Evolutionary conservation across 2,797 vertebrate genomes (phyloP).

Genomic region (Gymnopithys bicolor): DNA sequence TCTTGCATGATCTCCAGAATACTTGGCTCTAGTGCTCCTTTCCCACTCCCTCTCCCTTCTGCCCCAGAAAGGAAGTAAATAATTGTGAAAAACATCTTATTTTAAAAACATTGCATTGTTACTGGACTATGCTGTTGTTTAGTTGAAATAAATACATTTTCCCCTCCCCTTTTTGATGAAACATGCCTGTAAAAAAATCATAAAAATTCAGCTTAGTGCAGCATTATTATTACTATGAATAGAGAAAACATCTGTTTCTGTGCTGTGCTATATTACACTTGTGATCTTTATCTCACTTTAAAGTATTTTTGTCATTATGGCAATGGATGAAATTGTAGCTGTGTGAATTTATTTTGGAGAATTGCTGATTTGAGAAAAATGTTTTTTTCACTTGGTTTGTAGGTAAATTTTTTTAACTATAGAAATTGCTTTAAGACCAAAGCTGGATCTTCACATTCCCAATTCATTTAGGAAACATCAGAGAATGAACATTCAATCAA

Average conservation of each 20-base stretch:
- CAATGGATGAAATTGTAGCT: not conserved
- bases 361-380: not conserved
- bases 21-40: not conserved
- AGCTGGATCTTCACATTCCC: not conserved
- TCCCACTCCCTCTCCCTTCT: not conserved
- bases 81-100: not conserved
- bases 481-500: not conserved
- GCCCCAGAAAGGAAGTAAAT: not conserved
- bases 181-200: not conserved
- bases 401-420: not conserved
- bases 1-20: not conserved
- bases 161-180: not conserved
- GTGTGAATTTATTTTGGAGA: not conserved
- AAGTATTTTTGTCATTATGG: not conserved
- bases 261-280: not conserved
- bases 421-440: not conserved
- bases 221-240: not conserved
- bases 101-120: not conserved
- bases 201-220: not conserved
- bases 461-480: not conserved
- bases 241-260: slow-evolving; percentile 4
- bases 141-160: not conserved
- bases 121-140: not conserved
- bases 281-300: slow-evolving; percentile 5
- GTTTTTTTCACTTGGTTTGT: not conserved